These are phyloP conservation scores for Sinocyclocheilus grahami DNA, from an alignment of 2,113 vertebrate genomes.

Conservation along the genomic window DNA sequence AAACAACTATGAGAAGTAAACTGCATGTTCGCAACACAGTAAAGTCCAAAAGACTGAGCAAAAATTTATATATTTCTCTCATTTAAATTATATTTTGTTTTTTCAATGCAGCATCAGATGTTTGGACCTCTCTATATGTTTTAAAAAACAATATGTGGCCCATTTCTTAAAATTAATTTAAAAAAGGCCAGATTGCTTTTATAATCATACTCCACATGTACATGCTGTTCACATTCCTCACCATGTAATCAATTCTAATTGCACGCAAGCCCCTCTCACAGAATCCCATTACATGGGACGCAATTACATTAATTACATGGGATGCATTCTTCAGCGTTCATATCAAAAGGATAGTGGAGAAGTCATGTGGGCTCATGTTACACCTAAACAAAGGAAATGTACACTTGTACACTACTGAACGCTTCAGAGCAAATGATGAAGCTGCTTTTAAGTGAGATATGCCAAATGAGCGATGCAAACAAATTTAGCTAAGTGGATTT, in stretches of 20 bases:
- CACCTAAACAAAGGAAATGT: constrained; percentile 16
- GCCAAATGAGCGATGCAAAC: neutral
- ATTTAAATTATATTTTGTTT: neutral
- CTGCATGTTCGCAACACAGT: neutral
- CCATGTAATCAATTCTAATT: constrained; percentile 41
- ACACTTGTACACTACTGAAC: constrained; percentile 5
- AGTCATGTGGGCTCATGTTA: constrained; percentile 20
- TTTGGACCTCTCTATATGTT: neutral
- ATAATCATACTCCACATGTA: constrained; percentile 39
- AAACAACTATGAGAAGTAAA: neutral
- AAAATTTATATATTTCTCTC: neutral
- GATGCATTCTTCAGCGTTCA: constrained; percentile 29
- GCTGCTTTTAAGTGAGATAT: neutral
- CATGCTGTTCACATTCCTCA: constrained; percentile 31
- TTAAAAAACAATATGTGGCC: neutral
- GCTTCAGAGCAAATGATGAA: neutral
- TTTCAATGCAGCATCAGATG: neutral
- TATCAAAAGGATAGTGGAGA: constrained; percentile 27
- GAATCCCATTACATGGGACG: constrained; percentile 37
- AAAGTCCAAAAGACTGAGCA: neutral
- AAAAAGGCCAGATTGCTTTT: constrained; percentile 9
- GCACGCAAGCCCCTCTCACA: constrained; percentile 18
- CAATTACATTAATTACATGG: constrained; percentile 40
- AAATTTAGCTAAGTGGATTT: neutral
- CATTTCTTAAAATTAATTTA: neutral